Evolutionary conservation across 2,113 vertebrate genomes (phyloP).

Genomic region (Tautogolabrus adspersus): DNA sequence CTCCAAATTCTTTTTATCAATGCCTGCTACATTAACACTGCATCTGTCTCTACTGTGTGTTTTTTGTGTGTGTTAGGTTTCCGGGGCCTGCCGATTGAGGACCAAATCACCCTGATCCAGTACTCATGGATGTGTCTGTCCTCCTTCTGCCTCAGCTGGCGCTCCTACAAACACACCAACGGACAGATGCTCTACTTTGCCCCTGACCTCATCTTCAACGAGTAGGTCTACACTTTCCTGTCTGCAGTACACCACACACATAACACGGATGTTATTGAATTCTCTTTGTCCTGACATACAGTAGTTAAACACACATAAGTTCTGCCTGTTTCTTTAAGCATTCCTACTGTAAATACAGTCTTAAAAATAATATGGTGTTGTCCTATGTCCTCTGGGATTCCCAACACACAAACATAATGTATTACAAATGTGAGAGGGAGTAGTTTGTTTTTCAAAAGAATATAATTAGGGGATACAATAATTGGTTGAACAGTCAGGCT

Average conservation of each 20-base stretch:
- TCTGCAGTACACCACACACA: neutral
- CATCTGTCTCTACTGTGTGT: slow-evolving; percentile 5
- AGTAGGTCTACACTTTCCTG: slow-evolving; percentile 87
- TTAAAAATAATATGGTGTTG: slow-evolving; percentile 8
- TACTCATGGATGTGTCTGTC: slow-evolving; percentile 99
- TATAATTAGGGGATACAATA: slow-evolving; percentile 28
- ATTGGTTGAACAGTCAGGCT: slow-evolving; percentile 15
- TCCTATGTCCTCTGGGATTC: slow-evolving; percentile 2
- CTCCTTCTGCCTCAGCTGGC: slow-evolving; percentile 99
- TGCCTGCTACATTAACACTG: neutral
- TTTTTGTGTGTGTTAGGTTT: slow-evolving; percentile 87
- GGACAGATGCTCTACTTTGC: slow-evolving; percentile 99
- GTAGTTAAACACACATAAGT: neutral
- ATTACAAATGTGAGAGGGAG: slow-evolving; percentile 16
- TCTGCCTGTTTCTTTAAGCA: neutral
- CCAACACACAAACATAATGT: slow-evolving; percentile 6
- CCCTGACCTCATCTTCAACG: slow-evolving; percentile 98
- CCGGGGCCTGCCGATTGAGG: slow-evolving; percentile 97
- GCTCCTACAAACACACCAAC: slow-evolving; percentile 99
- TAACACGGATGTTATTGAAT: neutral
- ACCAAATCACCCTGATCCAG: slow-evolving; percentile 99
- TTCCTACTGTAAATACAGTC: neutral
- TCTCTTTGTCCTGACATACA: neutral
- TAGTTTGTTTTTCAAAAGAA: slow-evolving; percentile 16
- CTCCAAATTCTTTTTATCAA: slow-evolving; percentile 1